Base-by-base conservation (phyloP, 2,797 vertebrate genomes). In the Enteromius unitaeniatus region DNA sequence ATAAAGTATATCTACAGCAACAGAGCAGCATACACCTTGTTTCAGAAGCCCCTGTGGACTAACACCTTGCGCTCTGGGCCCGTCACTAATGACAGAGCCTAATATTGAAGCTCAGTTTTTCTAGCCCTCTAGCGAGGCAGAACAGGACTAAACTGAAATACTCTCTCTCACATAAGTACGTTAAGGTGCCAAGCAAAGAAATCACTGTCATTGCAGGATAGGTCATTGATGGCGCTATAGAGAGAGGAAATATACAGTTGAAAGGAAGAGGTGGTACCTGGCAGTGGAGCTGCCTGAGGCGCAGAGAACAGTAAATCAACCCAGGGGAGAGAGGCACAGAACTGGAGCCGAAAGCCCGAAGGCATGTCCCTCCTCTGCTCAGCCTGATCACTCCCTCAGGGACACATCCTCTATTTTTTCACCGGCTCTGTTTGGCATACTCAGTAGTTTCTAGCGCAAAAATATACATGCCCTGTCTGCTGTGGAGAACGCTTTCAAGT, bases 251-350 rank as follows among this genome's bases (percentile, higher is more conserved):
- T 82, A 85, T 81, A 68, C 49, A 74, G 85, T 85, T 88, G 70
- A 86, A 86, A 87, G 78, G 53, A 86, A 86, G 75, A 82, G 84
- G 81, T 87, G 78, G 81, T 69, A 69, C 79, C 78, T 82, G 78
- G 79, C 28, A 64, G 58, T 55, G 60, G 45, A 70, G 62, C 67
- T 58, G 85, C 85, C 86, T 19, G 70, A 86, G 83, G 86, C 78
- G 40, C 51, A 85, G 19, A 60, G 73, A 69, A 78, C 72, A 67
- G 83, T 85, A 85, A 85, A 87, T 89, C 88, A 89, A 77, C 83
- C 62, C 62, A 72, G 26, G 62, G 84, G 80, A 86, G 73, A 51
- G 78, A 73, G 17, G 72, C 34, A 85, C 45, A 86, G 76, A 53
- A 42, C 62, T 81, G 76, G 45, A 79, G 70, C 53, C 55, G 21